phyloP scores from a whole-genome alignment of 2,113 vertebrate genomes.

The Leucopternis melanops region DNA sequence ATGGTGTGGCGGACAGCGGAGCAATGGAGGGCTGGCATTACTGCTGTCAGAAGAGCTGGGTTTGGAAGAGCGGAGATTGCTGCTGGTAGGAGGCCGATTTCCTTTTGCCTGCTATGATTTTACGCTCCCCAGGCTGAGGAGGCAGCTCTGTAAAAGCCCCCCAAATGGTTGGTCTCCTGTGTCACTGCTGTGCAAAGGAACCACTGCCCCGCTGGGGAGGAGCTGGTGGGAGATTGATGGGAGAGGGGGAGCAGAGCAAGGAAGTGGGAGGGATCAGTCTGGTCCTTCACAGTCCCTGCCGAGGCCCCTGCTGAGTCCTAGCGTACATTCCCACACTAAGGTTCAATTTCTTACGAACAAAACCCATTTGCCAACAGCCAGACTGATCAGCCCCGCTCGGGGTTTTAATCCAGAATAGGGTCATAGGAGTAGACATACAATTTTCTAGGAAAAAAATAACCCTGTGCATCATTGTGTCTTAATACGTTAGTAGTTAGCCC shows the following conservation, averaged over 20 bases:
- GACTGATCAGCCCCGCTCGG: rapidly evolving
- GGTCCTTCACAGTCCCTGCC: not conserved
- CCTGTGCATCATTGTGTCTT: not conserved
- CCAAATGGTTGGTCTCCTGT: rapidly evolving
- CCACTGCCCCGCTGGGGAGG: not conserved
- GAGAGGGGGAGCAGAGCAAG: not conserved
- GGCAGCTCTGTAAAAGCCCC: not conserved
- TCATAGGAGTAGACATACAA: not conserved
- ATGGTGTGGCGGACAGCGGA: not conserved
- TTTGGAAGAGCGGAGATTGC: not conserved
- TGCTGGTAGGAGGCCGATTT: not conserved
- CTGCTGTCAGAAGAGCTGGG: not conserved
- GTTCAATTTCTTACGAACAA: not conserved
- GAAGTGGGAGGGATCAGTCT: rapidly evolving
- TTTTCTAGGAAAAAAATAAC: not conserved
- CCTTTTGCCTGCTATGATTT: not conserved
- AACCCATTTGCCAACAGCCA: not conserved
- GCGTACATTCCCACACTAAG: not conserved
- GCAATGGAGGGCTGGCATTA: not conserved
- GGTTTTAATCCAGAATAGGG: not conserved
- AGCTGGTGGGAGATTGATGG: not conserved
- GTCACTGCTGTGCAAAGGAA: not conserved
- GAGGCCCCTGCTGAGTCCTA: not conserved
- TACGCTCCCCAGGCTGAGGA: not conserved
- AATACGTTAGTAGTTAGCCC: not conserved